Evolutionary conservation across 1,140 invertebrate species (phyloP).

Genomic region (Pomacea maculata): DNA sequence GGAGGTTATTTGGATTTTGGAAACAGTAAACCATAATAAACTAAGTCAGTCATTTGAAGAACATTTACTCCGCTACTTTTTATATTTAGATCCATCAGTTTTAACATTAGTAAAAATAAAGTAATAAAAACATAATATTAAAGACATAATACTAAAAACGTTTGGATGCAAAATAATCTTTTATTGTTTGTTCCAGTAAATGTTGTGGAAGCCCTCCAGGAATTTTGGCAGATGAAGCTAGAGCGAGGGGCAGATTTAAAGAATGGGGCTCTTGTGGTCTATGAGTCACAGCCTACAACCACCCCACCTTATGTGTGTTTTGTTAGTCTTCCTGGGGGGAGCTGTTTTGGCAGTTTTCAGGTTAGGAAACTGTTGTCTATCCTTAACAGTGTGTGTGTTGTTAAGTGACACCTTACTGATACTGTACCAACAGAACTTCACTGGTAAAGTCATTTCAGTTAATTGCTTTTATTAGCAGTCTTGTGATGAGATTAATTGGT

Average conservation of each 20-base stretch:
- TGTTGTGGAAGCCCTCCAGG: slow-evolving; percentile 93
- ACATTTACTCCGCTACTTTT: too few relatives aligned
- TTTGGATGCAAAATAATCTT: slow-evolving; percentile 3
- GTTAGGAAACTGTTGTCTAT: slow-evolving; percentile 63
- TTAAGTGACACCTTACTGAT: too few relatives aligned
- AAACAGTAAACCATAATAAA: too few relatives aligned
- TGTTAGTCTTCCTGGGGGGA: slow-evolving; percentile 92
- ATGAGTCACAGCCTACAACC: slow-evolving; percentile 90
- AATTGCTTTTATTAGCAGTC: background rate
- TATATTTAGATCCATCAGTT: background rate
- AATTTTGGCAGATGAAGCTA: slow-evolving; percentile 98
- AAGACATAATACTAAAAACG: background rate
- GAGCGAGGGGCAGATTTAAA: slow-evolving; percentile 84
- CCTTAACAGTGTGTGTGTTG: too few relatives aligned
- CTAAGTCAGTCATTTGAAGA: too few relatives aligned
- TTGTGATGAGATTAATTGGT: background rate
- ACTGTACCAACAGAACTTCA: background rate
- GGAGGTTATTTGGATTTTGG: too few relatives aligned
- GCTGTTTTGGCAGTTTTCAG: slow-evolving; percentile 95
- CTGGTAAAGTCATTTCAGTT: background rate
- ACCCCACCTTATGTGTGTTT: slow-evolving; percentile 93
- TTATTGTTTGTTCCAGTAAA: slow-evolving; percentile 74
- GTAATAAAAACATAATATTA: background rate
- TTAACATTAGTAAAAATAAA: background rate
- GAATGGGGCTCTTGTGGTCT: slow-evolving; percentile 91